Evolutionary conservation across 2,797 vertebrate species (phyloP).

Genomic region (Clamator glandarius): DNA sequence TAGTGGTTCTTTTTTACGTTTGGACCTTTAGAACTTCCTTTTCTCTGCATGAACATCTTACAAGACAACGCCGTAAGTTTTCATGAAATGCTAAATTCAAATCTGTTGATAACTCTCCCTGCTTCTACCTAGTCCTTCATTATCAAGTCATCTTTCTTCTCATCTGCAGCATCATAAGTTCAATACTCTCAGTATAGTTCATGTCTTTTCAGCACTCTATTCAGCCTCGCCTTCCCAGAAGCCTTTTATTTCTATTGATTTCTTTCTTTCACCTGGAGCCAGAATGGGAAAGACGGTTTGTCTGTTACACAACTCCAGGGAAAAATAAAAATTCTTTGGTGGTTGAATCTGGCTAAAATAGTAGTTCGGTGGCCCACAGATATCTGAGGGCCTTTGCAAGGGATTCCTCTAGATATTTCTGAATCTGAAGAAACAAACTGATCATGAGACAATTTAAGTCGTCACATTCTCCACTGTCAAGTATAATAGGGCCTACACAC

Average conservation of each 20-base stretch:
- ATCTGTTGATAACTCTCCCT: not conserved
- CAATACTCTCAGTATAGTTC: not conserved
- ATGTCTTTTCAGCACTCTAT: fast-evolving
- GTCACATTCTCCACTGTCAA: not conserved
- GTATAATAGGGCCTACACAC: not conserved
- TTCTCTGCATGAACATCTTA: not conserved
- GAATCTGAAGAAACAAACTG: not conserved
- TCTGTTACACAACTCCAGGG: not conserved
- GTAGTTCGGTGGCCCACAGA: not conserved
- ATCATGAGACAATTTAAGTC: not conserved
- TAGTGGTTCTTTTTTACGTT: not conserved
- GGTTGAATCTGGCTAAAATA: not conserved
- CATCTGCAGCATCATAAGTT: not conserved
- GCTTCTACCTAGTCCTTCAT: not conserved
- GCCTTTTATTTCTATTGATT: not conserved
- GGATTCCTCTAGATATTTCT: not conserved
- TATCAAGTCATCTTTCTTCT: not conserved
- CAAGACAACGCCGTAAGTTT: not conserved
- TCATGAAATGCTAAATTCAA: not conserved
- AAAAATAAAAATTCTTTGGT: not conserved
- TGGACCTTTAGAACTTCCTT: not conserved
- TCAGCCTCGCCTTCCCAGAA: fast-evolving
- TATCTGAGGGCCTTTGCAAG: not conserved
- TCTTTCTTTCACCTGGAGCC: not conserved
- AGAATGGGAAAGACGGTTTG: not conserved